A percentile compares a stretch with the other conserved stretches of the same genome.
These are phyloP conservation scores for Streptopelia turtur DNA, from an alignment of 2,797 vertebrate genomes.

Conservation along the genomic window DNA sequence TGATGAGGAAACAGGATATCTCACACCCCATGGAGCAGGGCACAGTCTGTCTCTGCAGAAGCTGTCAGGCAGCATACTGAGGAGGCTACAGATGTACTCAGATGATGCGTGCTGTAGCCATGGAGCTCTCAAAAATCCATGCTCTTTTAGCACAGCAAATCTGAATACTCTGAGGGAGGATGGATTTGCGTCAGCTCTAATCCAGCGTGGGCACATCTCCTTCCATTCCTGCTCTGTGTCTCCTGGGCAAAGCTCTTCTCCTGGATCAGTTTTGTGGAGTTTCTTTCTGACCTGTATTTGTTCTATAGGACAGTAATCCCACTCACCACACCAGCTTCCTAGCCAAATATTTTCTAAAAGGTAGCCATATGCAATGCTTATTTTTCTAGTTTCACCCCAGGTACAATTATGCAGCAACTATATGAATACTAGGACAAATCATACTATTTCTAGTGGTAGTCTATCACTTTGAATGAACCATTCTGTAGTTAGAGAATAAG, in stretches of 20 bases:
- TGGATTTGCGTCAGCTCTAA: not conserved
- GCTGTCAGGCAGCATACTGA: not conserved
- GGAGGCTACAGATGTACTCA: not conserved
- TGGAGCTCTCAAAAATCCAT: not conserved
- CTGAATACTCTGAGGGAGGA: not conserved
- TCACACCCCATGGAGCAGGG: not conserved
- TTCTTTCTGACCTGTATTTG: fast-evolving
- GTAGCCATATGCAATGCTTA: not conserved
- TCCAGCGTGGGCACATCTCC: not conserved
- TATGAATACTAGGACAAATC: not conserved
- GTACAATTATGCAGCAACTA: not conserved
- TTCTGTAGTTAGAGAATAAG: not conserved
- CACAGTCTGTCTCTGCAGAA: not conserved
- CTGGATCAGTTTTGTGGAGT: not conserved
- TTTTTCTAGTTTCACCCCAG: not conserved
- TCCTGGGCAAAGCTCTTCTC: not conserved
- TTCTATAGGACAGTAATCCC: not conserved
- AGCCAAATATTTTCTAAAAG: not conserved
- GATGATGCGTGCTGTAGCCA: not conserved
- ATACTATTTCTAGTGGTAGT: not conserved
- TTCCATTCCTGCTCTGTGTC: not conserved
- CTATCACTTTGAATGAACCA: not conserved
- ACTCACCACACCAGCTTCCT: not conserved
- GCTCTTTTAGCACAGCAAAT: not conserved
- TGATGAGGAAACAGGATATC: not conserved